These are phyloP conservation scores for Deroplatys truncata DNA, from an alignment of 2,888 invertebrate species.

Conservation along the genomic window DNA sequence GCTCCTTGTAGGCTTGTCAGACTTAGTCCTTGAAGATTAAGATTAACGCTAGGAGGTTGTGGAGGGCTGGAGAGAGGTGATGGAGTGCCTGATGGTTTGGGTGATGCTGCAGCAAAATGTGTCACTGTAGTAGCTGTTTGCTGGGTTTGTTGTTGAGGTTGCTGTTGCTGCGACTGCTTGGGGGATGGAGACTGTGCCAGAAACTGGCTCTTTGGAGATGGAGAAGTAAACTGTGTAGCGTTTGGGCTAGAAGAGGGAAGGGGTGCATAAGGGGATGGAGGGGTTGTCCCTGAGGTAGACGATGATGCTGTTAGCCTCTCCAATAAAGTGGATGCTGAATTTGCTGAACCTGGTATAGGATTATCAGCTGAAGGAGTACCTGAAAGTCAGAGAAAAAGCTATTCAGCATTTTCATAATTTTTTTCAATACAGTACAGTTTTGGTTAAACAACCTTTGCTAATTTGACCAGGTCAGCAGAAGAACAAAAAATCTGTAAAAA, in stretches of 20 bases:
- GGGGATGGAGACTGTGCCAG: constrained; percentile 24
- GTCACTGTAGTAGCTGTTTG: background rate
- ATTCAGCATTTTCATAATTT: background rate
- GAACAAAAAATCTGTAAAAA: no score
- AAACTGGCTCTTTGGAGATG: constrained; percentile 15
- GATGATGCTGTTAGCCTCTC: constrained; percentile 50
- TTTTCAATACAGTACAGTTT: no score
- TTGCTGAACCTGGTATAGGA: constrained; percentile 50
- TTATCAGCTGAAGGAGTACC: constrained; percentile 58
- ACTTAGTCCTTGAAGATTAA: constrained; percentile 63
- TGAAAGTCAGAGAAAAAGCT: constrained; percentile 6
- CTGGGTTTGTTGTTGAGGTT: constrained; percentile 10
- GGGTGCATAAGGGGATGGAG: constrained; percentile 17
- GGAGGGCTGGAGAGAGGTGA: constrained; percentile 52
- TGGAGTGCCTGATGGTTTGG: constrained; percentile 22
- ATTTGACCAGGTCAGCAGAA: no score
- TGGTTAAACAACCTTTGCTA: no score
- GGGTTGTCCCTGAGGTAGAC: constrained; percentile 20
- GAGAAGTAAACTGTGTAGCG: background rate
- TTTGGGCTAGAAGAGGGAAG: background rate
- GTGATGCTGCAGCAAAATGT: constrained; percentile 15
- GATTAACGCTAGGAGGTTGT: constrained; percentile 38
- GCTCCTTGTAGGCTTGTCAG: constrained; percentile 59
- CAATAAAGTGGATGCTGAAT: constrained; percentile 43
- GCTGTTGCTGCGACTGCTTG: constrained; percentile 11